Conservation (phyloP, 2,113 vertebrate genomes). For the Strix aluco region DNA sequence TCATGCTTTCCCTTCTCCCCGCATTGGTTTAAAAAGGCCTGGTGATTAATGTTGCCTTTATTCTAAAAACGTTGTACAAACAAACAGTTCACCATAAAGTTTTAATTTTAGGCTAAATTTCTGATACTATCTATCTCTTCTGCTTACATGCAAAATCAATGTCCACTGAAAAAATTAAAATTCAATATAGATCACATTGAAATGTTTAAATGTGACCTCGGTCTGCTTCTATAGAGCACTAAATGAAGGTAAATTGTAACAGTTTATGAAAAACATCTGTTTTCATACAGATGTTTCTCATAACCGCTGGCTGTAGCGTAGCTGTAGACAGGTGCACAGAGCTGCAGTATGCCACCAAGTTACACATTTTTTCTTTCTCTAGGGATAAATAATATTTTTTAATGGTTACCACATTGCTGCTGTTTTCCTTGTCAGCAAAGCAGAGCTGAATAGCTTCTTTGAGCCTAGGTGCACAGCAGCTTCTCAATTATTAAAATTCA, state of each 20-base stretch:
- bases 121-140: neutral
- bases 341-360: neutral
- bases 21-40: neutral
- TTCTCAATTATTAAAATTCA: conserved; percentile 9
- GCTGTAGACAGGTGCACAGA: conserved; percentile 3
- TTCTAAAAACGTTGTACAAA: neutral
- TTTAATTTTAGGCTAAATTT: conserved; percentile 39
- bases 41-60: neutral
- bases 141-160: neutral
- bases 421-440: neutral
- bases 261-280: conserved; percentile 38
- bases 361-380: neutral
- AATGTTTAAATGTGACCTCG: neutral
- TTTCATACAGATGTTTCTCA: conserved; percentile 39
- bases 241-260: conserved; percentile 8
- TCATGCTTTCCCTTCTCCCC: neutral
- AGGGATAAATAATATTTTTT: neutral
- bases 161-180: neutral
- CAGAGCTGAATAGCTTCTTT: neutral
- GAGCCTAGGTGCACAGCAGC: neutral
- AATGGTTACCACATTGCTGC: neutral
- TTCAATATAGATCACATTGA: neutral
- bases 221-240: neutral
- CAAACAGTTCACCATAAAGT: neutral
- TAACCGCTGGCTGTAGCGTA: neutral